phyloP scores from a whole-genome alignment of 92 coral and sea anemone species.

The Nematostella vectensis region DNA sequence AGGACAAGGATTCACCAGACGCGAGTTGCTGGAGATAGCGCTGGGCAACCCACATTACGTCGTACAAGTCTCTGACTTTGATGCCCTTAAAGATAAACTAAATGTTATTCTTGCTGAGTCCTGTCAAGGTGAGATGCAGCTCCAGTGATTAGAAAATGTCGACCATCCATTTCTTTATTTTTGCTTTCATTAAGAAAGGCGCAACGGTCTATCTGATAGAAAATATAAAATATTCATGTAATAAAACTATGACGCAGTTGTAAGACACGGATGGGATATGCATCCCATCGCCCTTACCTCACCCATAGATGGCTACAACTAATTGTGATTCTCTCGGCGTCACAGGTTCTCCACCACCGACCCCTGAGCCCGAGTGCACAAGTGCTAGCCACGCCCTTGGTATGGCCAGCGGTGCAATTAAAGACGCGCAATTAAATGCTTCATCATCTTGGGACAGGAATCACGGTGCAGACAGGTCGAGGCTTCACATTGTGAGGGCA shows the following conservation, averaged over 20 bases:
- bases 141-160: background rate
- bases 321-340: background rate
- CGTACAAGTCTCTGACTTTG: conserved; percentile 31
- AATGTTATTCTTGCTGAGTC: conserved; percentile 42
- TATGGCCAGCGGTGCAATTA: background rate
- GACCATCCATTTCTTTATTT: too few relatives aligned
- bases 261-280: too few relatives aligned
- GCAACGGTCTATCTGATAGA: too few relatives aligned
- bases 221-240: too few relatives aligned
- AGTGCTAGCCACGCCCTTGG: background rate
- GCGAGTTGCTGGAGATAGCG: conserved; percentile 51
- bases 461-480: background rate
- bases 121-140: conserved; percentile 42
- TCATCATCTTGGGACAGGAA: background rate
- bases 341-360: conserved; percentile 14
- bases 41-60: conserved; percentile 39
- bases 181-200: too few relatives aligned
- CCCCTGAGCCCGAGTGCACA: conserved; percentile 22
- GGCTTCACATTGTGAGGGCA: background rate
- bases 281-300: too few relatives aligned
- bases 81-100: conserved; percentile 23
- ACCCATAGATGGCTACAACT: too few relatives aligned
- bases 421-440: background rate
- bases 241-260: too few relatives aligned
- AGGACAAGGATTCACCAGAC: conserved; percentile 20